Evolutionary conservation across 2,888 invertebrate genomes (phyloP), one percentile per base, ranked within the genome.

Genomic region (Caenorhabditis sp.): DNA sequence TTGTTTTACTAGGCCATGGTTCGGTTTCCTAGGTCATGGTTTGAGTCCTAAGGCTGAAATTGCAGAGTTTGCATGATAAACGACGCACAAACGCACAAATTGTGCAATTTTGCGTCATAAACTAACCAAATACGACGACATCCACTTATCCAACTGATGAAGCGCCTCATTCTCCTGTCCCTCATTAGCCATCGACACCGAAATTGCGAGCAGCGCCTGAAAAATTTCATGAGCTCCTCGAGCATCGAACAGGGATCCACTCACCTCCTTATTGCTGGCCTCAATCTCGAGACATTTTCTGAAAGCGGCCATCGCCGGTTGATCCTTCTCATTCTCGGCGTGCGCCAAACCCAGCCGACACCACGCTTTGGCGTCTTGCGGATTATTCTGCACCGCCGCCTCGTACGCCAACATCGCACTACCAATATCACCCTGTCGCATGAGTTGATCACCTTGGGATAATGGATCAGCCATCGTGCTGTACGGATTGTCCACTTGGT

Each of bases 251-350:
- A 31, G 10, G 10, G 4, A 7, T 10, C 31, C 31, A 31, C 31
- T n/a, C 50, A 72, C 78, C 68, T 85, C 82, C 64, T 77, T 63
- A 66, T 84, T 84, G 17, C 56, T 58, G 7, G 85, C 77, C 21
- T 85, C 80, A 59, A 87, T 76, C 38, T 83, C 71, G n/a, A 87
- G 64, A 58, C 83, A 89, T 88, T 92, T 93, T 87, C 93, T 93
- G 36, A 97, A 90, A 0, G 97, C 97, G 57, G 93, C 92, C 84
- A 99, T 97, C 12, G 95, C 95, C 81, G 92, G 91, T 2, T 94
- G 93, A 89, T 99, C 97, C 90, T 92, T 95, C 90, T 99, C 99
- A 90, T 99, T 99, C 90, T 97, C 95, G 50, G 97, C 95, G 89
- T 97, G 96, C 36, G 95, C 93, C 62, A 93, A 64, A n/a, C 87